A percentile compares a stretch with the other conserved stretches of the same genome.
These are phyloP conservation scores for Dascillus cervinus DNA, from an alignment of 2,888 invertebrate genomes.

Conservation along the genomic window DNA sequence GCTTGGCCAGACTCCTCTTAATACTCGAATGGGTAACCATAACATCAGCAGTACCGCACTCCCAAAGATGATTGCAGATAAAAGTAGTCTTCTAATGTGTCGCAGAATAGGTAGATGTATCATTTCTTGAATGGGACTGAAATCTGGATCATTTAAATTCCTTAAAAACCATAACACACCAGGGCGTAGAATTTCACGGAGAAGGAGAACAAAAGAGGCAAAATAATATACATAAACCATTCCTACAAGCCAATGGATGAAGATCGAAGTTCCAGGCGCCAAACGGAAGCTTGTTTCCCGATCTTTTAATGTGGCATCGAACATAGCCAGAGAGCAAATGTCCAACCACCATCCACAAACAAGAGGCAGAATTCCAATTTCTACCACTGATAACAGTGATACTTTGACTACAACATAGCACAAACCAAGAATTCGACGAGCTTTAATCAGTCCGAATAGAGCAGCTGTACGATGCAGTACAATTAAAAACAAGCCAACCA, in stretches of 20 bases:
- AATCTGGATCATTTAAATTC: conserved; percentile 97
- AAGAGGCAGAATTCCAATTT: conserved; percentile 93
- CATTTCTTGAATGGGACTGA: conserved; percentile 99
- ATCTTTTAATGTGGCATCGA: conserved; percentile 82
- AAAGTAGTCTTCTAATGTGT: conserved; percentile 83
- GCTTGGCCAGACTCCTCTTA: conserved; percentile 73
- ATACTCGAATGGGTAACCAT: conserved; percentile 86
- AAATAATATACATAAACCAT: conserved; percentile 99
- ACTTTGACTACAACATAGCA: conserved; percentile 89
- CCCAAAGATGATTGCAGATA: conserved; percentile 93
- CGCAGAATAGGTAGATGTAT: conserved; percentile 90
- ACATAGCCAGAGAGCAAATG: conserved; percentile 89
- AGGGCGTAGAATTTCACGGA: conserved; percentile 90
- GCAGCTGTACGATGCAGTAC: conserved; percentile 79
- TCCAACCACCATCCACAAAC: conserved; percentile 99
- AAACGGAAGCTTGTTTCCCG: conserved; percentile 80
- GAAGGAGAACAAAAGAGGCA: conserved; percentile 87
- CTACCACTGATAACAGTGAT: conserved; percentile 89
- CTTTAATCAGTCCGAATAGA: conserved; percentile 68
- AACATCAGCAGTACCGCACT: conserved; percentile 92
- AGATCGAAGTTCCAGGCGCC: conserved; percentile 94
- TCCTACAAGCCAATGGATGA: conserved; percentile 97
- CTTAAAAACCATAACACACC: conserved; percentile 97
- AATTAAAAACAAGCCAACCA: conserved; percentile 76
- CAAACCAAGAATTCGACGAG: conserved; percentile 80